Evolutionary conservation across 2,113 vertebrate genomes (phyloP), one percentile per base, ranked within the genome.

Genomic region (Coryphaenoides rupestris): DNA sequence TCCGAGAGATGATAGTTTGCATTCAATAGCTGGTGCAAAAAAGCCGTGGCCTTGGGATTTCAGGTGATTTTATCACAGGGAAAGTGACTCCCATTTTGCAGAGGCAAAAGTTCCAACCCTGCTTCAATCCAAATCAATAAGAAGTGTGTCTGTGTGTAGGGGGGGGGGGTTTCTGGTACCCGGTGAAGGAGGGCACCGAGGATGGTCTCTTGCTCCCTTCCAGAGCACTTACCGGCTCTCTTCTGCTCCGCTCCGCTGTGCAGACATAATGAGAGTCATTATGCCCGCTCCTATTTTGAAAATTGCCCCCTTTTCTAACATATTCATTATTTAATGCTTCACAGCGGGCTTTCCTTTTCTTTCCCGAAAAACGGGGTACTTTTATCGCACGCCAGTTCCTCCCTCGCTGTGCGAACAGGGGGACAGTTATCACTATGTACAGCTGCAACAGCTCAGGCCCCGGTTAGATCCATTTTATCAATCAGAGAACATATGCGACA

Each of bases 371-470:
- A 26, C 57, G 22, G 60, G 53, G 63, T 59, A 45, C 83, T 86
- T 86, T 87, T 69, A 84, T 85, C 74, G 14, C 26, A 57, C 74
- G 77, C 82, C 87, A 87, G 73, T 77, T 68, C 69, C 60, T 50
- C 70, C 26, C 60, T 80, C 67, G 13, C 33, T 40, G 9, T 40
- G n/a, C n/a, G 9, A 40, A 82, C 83, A 77, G 72, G 74, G 74
- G 74, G 79, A 79, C 62, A 80, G 71, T 80, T 86, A 81, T 85
- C 81, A 78, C 65, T 73, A 72, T 58, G 60, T 84, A 65, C 81
- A 88, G 83, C 85, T 87, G 87, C 79, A 86, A 82, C 67, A 77
- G 68, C 68, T 84, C 83, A 83, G 68, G 59, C 52, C 75, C n/a
- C 50, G 50, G 70, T 71, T 74, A 74, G 74, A 87, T 84, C 64